These are phyloP conservation scores for Melanostoma scalare DNA, from an alignment of 2,888 invertebrate genomes.

Conservation along the genomic window DNA sequence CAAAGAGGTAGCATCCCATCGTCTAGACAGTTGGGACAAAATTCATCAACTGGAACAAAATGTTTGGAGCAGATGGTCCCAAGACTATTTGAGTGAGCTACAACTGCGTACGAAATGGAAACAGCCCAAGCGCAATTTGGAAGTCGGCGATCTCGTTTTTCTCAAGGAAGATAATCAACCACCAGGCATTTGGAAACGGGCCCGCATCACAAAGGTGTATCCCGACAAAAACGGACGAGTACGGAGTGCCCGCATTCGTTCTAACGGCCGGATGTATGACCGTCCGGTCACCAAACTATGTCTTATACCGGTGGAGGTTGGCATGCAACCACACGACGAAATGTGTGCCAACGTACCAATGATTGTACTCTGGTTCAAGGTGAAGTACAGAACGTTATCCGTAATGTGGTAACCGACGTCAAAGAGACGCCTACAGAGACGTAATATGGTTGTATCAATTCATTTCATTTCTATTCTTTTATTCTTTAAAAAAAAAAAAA, in stretches of 20 bases:
- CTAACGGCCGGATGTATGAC: background rate
- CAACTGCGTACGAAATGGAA: constrained; percentile 4
- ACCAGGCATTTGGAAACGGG: background rate
- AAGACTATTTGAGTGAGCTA: too few species aligned
- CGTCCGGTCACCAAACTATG: constrained; percentile 1
- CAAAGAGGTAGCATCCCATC: background rate
- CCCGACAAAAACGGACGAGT: too few species aligned
- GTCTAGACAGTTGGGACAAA: constrained; percentile 9
- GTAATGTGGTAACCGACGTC: too few species aligned
- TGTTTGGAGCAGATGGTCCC: too few species aligned
- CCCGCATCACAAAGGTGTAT: too few species aligned
- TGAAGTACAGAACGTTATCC: too few species aligned
- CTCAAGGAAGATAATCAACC: constrained; percentile 8
- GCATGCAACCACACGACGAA: too few species aligned
- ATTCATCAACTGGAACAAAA: too few species aligned
- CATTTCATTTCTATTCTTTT: too few species aligned
- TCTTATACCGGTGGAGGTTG: background rate
- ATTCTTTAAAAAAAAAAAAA: too few species aligned
- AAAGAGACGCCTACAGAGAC: too few species aligned
- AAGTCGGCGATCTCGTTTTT: constrained; percentile 11
- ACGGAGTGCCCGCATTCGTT: background rate
- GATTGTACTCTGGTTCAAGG: background rate
- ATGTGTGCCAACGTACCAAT: background rate
- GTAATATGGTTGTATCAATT: too few species aligned
- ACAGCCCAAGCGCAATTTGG: constrained; percentile 4